Evolutionary conservation across 1,140 invertebrate genomes (phyloP), one percentile per base, ranked within the genome.

Genomic region (Drosophila pseudoobscura): DNA sequence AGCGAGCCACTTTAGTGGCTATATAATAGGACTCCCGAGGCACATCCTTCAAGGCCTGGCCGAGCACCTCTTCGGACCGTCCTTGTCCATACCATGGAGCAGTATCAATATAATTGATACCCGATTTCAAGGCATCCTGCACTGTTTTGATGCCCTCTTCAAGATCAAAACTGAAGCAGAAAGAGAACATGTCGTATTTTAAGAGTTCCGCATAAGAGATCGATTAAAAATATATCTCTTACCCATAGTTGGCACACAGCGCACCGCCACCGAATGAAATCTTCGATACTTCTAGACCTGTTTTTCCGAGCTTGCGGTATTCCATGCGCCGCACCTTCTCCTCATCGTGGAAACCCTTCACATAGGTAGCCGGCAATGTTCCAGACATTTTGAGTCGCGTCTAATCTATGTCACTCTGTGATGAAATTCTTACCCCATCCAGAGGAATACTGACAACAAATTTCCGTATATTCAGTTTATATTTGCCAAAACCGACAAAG

Each of bases 81-180:
- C 97, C 96, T 92, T 97, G 96, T 0, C 97, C 97, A 91, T 99
- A 99, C 95, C 95, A 98, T 0, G 97, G 97, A 1, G 95, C 96
- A 0, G 97, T 98, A 89, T 99, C 98, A 52, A 99, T 95, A 76
- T 97, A 98, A 93, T 99, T 99, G n/a, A 99, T 94, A n/a, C 98
- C 98, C 53, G 92, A 92, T 88, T 94, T 95, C 7, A 99, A 89
- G 1, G 95, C 95, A 70, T 94, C 92, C 29, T 94, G 92, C 20
- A 98, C 93, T 1, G 96, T 94, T 50, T 94, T 85, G 56, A 96
- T 94, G 22, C 94, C 95, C 88, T 96, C 94, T 5, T 93, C 80
- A 50, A 95, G 92, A 11, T 91, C 84, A 54, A 91, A 78, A 9
- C 88, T 41, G n/a, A 7, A 7, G 13, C 20, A 15, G 8, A 13